phyloP scores from a whole-genome alignment of 2,888 invertebrate genomes.

The Heteropelma amictum region DNA sequence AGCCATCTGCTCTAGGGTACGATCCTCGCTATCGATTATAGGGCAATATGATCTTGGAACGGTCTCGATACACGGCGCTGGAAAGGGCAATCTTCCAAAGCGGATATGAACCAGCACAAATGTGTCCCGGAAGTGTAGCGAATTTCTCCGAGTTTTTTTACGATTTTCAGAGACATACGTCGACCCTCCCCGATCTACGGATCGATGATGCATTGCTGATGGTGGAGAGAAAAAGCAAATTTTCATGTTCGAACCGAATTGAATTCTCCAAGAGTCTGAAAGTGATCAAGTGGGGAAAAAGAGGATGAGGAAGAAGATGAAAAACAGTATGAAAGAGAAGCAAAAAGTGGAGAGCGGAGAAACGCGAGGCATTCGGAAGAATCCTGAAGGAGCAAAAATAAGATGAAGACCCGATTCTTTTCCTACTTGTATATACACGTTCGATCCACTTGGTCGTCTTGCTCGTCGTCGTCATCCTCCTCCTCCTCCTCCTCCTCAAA shows the following conservation, averaged over 20 bases:
- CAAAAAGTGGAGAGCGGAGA: constrained; percentile 9
- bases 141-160: background rate
- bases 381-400: constrained; percentile 20
- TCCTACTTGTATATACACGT: constrained; percentile 22
- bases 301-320: background rate
- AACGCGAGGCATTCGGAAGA: constrained; percentile 1
- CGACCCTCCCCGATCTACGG: no score
- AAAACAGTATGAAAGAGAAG: constrained; percentile 11
- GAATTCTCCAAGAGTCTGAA: constrained; percentile 14
- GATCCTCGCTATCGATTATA: constrained; percentile 58
- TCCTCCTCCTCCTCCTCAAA: no score
- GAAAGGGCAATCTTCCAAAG: background rate
- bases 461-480: constrained; percentile 10
- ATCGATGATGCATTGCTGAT: no score
- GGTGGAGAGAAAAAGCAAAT: no score
- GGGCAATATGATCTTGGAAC: constrained; percentile 16
- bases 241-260: no score
- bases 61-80: background rate
- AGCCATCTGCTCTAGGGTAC: constrained; percentile 59
- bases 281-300: constrained; percentile 6
- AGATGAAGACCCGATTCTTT: constrained; percentile 28
- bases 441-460: constrained; percentile 30
- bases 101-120: constrained; percentile 22
- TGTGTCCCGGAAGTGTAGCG: constrained; percentile 13
- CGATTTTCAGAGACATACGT: no score